A percentile compares a stretch with the other conserved stretches of the same genome.
phyloP scores from a whole-genome alignment of 2,113 vertebrate genomes.

The Rhizomys pruinosus region DNA sequence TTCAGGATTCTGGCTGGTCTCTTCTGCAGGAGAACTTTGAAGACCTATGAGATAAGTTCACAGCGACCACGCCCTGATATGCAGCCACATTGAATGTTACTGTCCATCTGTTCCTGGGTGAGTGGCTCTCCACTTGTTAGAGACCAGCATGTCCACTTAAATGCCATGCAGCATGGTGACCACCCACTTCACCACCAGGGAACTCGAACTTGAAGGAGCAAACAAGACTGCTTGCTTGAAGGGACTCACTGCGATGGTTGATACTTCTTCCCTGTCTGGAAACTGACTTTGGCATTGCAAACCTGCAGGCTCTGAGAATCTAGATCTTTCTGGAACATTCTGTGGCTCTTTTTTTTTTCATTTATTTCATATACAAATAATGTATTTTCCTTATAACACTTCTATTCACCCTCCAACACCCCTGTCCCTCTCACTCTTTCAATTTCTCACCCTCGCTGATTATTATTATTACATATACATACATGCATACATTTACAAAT shows the following conservation, averaged over 20 bases:
- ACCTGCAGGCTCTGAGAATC: not conserved
- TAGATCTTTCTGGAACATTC: not conserved
- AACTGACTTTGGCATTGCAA: no score
- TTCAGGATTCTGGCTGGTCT: not conserved
- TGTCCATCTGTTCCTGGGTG: accelerated
- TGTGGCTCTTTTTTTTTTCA: no score
- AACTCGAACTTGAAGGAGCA: not conserved
- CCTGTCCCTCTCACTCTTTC: no score
- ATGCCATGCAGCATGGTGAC: not conserved
- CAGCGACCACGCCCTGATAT: accelerated
- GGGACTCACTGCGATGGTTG: accelerated
- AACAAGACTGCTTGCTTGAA: not conserved
- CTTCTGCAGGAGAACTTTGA: not conserved
- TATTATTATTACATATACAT: no score
- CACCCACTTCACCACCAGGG: not conserved
- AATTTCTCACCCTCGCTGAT: no score
- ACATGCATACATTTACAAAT: no score
- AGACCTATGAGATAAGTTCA: accelerated
- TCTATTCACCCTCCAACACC: no score
- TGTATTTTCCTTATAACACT: no score
- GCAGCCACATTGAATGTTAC: accelerated
- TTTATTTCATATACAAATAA: no score
- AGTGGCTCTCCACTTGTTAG: no score
- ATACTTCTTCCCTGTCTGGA: not conserved
- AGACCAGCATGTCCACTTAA: not conserved